These are phyloP conservation scores for Molossus molossus DNA, from an alignment of 2,797 vertebrate genomes.

Conservation along the genomic window DNA sequence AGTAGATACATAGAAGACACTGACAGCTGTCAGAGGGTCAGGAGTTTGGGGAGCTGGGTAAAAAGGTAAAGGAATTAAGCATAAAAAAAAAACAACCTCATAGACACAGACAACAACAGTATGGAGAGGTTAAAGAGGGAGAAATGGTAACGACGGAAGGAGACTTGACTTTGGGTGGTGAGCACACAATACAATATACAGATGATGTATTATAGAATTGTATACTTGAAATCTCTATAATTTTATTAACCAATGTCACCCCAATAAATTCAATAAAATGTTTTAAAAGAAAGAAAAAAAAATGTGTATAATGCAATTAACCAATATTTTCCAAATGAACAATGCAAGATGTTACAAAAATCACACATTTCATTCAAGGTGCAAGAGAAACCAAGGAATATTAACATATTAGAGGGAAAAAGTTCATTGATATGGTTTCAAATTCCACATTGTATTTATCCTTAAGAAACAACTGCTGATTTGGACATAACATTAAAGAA, in stretches of 20 bases:
- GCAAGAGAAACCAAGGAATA: not conserved
- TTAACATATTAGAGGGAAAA: conserved; percentile 2
- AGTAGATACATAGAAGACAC: not conserved
- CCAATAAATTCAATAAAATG: not conserved
- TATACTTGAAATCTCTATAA: not conserved
- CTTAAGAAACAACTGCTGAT: not conserved
- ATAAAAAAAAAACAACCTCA: not conserved
- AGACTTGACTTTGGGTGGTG: not conserved
- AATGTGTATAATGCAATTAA: conserved; percentile 31
- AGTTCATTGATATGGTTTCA: not conserved
- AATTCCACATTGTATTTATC: not conserved
- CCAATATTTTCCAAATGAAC: conserved; percentile 54
- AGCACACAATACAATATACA: not conserved
- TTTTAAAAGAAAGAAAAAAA: not conserved
- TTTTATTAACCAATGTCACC: not conserved
- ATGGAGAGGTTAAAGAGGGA: not conserved
- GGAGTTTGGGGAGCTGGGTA: not conserved
- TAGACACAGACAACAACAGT: not conserved
- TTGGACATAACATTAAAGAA: conserved; percentile 11
- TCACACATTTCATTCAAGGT: not conserved
- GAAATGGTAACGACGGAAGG: not conserved
- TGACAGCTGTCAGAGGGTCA: not conserved
- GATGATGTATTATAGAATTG: not conserved
- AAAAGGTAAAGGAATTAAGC: not conserved
- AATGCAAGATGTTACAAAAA: conserved; percentile 50